These are phyloP conservation scores for Parascotia fuliginaria DNA, from an alignment of 2,888 invertebrate species.

Conservation along the genomic window DNA sequence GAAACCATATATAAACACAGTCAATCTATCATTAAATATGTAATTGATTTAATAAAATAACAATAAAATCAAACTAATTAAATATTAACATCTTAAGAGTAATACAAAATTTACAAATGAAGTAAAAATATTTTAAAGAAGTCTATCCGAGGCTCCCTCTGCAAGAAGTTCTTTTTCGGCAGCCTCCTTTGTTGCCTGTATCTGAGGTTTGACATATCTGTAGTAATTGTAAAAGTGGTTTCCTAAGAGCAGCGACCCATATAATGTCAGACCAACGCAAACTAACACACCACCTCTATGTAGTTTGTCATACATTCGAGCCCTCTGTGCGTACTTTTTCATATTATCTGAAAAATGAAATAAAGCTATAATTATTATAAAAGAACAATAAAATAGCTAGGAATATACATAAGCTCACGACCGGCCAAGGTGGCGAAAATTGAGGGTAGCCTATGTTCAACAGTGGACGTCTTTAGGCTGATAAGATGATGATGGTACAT, in stretches of 20 bases:
- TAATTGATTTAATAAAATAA: constrained; percentile 47
- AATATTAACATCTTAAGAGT: constrained; percentile 46
- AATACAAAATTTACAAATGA: constrained; percentile 23
- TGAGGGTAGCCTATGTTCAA: no score
- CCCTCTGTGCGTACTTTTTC: constrained; percentile 73
- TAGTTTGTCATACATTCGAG: constrained; percentile 76
- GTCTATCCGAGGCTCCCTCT: constrained; percentile 79
- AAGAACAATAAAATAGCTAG: no score
- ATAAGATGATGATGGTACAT: no score
- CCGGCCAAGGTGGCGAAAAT: no score
- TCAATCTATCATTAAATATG: not conserved
- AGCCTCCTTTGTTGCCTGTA: constrained; percentile 63
- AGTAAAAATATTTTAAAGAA: constrained; percentile 43
- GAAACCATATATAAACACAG: no score
- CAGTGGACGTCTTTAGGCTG: no score
- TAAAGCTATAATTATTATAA: not conserved
- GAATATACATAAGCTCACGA: no score
- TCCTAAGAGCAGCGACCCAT: constrained; percentile 62
- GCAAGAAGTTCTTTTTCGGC: constrained; percentile 76
- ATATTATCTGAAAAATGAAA: constrained; percentile 57
- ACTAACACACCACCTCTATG: constrained; percentile 77
- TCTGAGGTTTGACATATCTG: constrained; percentile 73
- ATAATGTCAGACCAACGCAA: constrained; percentile 75
- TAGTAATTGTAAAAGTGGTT: constrained; percentile 76
- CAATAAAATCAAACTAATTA: constrained; percentile 36